Evolutionary conservation across 2,113 vertebrate species (phyloP), one percentile per base, ranked within the genome.

Genomic region (Limnothrissa miodon): DNA sequence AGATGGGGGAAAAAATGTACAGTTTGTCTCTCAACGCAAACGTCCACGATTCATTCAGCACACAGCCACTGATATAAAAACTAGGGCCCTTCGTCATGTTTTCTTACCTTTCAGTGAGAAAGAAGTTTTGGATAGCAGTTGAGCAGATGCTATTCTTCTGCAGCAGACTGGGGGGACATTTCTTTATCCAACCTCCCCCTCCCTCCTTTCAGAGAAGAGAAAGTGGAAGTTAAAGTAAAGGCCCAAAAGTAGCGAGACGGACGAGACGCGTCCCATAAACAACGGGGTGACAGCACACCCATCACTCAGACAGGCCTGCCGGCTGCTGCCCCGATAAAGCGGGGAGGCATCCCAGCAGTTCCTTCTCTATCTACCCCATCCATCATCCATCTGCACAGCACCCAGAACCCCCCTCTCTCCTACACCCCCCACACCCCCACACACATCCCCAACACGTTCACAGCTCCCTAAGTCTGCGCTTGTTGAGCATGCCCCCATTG

Each of bases 281-380:
- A 93, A 94, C 91, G 87, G 83, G 82, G 86, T 91, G 94, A 95
- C 94, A 95, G 93, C 90, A 90, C 90, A 95, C 94, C 92, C 92
- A 94, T 94, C 94, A 95, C 91, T 87, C 86, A 90, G 91, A 93
- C 94, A 95, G 93, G 89, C 91, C 93, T 92, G 91, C 89, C 90
- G 93, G 91, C 92, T 91, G 93, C 93, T 91, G 90, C 87, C 87
- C 92, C 92, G 94, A 95, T 95, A 95, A 95, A 93, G 90, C 89
- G 66, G 29, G 29, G 29, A 74, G 33, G 88, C 88, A 92, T 90
- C 86, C 89, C 88, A 91, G 88, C 91, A 70, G 86, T 80, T 78
- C 83, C 90, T 92, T 88, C 88, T 88, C 90, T 94, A 94, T 94
- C 94, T 93, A 91, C 91, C 90, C 83, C 93, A 95, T 95, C 92